Evolutionary conservation across 2,113 vertebrate genomes (phyloP), one percentile per base, ranked within the genome.

Genomic region (Epinephelus lanceolatus): DNA sequence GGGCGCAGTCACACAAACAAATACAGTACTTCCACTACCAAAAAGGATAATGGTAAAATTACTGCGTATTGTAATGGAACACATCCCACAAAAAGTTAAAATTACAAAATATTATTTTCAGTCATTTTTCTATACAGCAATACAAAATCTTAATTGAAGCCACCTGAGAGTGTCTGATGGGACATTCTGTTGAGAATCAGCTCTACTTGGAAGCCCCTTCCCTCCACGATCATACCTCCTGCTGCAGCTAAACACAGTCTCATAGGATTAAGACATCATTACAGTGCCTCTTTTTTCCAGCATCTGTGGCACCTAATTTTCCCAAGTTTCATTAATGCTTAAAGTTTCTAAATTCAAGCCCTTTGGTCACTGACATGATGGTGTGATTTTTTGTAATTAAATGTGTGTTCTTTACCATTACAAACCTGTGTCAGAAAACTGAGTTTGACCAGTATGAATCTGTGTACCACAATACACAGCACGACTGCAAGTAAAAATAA

Each of bases 351-450:
- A 25, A 23, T 53, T 23, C 47, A 53, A 45, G 19, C 23, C 56
- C 19, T 55, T 62, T 63, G 25, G 21, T 23, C 33, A 33, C 45
- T n/a, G 56, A 19, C 42, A 59, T 11, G 55, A 66, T 8, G 21
- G 33, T 57, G 37, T 51, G 21, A 51, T n/a, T 51, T 6, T 21
- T 40, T 21, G 57, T 18, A 37, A 25, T 83, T 21, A 63, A 47
- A 71, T 30, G 14, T 6, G 17, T 45, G 13, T 49, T 65, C 67
- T 56, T 55, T 40, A 23, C 63, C 18, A n/a, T 23, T 25, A 70
- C 56, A 82, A 76, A 12, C 33, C 21, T 4, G 2, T 71, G 60
- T 72, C 42, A 72, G 12, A 60, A 23, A 37, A 49, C 27, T 37
- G 21, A 51, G 10, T 65, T 73, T 33, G 47, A 40, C 19, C 21